Base-by-base conservation (phyloP, 2,888 invertebrate species). In the Congeria kusceri region DNA sequence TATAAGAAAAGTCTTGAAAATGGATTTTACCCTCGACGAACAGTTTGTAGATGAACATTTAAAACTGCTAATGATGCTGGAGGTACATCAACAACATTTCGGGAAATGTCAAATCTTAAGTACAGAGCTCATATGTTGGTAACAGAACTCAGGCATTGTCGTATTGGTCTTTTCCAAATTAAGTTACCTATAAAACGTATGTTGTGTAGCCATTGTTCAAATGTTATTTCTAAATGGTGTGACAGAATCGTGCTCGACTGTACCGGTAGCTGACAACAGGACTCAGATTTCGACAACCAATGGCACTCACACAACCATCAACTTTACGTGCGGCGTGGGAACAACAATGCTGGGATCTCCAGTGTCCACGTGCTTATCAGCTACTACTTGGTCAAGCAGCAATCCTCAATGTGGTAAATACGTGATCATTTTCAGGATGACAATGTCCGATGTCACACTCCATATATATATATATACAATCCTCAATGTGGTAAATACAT, bases 361-460 rank as follows among this genome's bases (percentile, higher is more conserved):
- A 29, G 63, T 29, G n/a, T 49, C n/a, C 32, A 23, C 49, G 23
- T 79, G 79, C 49, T 15, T 67, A n/a, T 39, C 65, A 4, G 75
- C 74, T 32, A 59, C 61, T 20, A 67, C 28, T 1, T 79, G 79
- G 79, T 70, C 70, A 4, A 25, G 32, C 11, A 7, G 27, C 9
- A 28, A 28, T 15, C 79, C 79, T 5, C 46, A 18, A 25, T 79
- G 79, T 64, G 75, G 79, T 79, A 71, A 39, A 39, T 11, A 39
- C 39, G 9, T 1, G 3, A 39, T 7, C 39, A 4, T 32, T 32
- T 11, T 32, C n/a, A n/a, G n/a, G n/a, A n/a, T n/a, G n/a, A n/a
- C n/a, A n/a, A n/a, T n/a, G n/a, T n/a, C n/a, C n/a, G n/a, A n/a
- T n/a, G n/a, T n/a, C n/a, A n/a, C n/a, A n/a, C n/a, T n/a, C n/a